phyloP scores from a whole-genome alignment of 2,797 vertebrate species.

The Gadopsis bispinosus region DNA sequence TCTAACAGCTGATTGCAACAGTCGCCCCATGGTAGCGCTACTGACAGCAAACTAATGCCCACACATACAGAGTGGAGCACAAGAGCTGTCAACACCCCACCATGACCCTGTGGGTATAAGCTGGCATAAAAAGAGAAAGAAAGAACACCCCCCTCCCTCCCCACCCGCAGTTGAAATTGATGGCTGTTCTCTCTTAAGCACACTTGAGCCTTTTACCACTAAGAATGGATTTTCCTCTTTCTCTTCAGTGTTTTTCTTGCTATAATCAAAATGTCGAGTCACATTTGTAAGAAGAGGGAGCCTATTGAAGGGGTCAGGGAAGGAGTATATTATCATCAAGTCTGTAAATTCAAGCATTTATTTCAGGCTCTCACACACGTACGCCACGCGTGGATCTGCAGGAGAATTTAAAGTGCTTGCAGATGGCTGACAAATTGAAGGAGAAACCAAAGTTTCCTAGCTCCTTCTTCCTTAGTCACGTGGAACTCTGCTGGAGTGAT shows the following conservation, averaged over 20 bases:
- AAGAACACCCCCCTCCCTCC: conserved; percentile 6
- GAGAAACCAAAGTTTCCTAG: not conserved
- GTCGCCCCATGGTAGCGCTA: conserved; percentile 57
- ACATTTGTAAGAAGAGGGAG: conserved; percentile 19
- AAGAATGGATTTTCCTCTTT: conserved; percentile 19
- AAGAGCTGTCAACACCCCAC: conserved; percentile 73
- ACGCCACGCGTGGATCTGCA: not conserved
- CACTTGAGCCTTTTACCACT: conserved; percentile 39
- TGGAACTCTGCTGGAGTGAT: no score
- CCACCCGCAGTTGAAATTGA: conserved; percentile 34
- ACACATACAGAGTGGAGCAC: conserved; percentile 67
- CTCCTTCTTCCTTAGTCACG: not conserved
- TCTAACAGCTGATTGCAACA: conserved; percentile 78
- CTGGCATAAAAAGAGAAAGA: conserved; percentile 26
- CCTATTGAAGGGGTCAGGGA: not conserved
- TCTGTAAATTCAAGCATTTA: not conserved
- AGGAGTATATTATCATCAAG: conserved; percentile 5
- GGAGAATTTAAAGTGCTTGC: not conserved
- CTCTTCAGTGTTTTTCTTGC: conserved; percentile 25
- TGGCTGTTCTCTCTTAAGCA: conserved; percentile 51
- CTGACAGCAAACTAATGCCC: conserved; percentile 75
- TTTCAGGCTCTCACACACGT: not conserved
- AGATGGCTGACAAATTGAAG: not conserved
- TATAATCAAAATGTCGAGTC: conserved; percentile 43
- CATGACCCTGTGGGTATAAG: conserved; percentile 64